A percentile compares a stretch with the other conserved stretches of the same genome.
Evolutionary conservation across 1,140 invertebrate genomes (phyloP).

Genomic region (Drosophila varians): DNA sequence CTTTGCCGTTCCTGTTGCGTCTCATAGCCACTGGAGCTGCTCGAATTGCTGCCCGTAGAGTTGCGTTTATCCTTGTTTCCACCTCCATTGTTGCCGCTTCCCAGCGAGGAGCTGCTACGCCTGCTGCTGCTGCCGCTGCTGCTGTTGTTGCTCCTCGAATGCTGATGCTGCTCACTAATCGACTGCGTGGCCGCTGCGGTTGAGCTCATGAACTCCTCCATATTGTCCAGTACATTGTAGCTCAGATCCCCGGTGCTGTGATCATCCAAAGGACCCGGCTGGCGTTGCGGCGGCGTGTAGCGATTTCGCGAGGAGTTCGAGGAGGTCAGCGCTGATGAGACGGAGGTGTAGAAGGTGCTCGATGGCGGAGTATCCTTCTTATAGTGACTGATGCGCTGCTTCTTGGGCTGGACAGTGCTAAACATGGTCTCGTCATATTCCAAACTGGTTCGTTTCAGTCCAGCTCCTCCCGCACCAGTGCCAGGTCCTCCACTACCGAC

Average conservation of each 20-base stretch:
- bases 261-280: slow-evolving; percentile 64
- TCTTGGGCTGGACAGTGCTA: slow-evolving; percentile 86
- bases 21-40: slow-evolving; percentile 65
- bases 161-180: slow-evolving; percentile 29
- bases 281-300: slow-evolving; percentile 66
- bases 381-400: slow-evolving; percentile 92
- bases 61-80: slow-evolving; percentile 59
- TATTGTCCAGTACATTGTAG: slow-evolving; percentile 78
- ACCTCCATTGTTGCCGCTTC: slow-evolving; percentile 15
- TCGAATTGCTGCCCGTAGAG: slow-evolving; percentile 67
- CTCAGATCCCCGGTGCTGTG: slow-evolving; percentile 70
- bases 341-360: slow-evolving; percentile 19
- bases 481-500: slow-evolving; percentile 52
- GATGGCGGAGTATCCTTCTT: slow-evolving; percentile 83
- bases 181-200: slow-evolving; percentile 32
- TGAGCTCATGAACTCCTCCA: slow-evolving; percentile 71
- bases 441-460: slow-evolving; percentile 68
- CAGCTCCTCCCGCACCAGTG: slow-evolving; percentile 84
- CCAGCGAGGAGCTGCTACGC: slow-evolving; percentile 29
- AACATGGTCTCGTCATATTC: slow-evolving; percentile 86
- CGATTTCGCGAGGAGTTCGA: slow-evolving; percentile 54
- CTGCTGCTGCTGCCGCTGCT: slow-evolving; percentile 22
- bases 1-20: slow-evolving; percentile 61
- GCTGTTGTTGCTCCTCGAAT: slow-evolving; percentile 35
- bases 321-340: slow-evolving; percentile 14